phyloP scores from a whole-genome alignment of 2,888 invertebrate genomes.

The Bedellia somnulentella region DNA sequence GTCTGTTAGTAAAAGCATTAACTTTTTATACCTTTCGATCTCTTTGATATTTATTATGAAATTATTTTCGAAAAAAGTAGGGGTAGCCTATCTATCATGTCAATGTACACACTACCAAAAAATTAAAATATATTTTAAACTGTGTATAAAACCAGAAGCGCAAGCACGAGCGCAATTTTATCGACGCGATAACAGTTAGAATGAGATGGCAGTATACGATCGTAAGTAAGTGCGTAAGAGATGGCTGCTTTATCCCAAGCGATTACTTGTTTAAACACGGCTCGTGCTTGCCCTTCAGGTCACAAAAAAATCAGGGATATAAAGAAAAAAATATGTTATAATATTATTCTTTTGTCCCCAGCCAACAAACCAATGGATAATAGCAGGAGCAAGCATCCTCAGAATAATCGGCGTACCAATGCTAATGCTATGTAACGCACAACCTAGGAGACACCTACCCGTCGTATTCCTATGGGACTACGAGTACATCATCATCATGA shows the following conservation, averaged over 20 bases:
- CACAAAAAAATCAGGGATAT: neutral
- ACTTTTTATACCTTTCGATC: neutral
- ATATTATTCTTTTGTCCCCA: constrained; percentile 18
- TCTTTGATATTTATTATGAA: neutral
- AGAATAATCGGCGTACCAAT: constrained; percentile 79
- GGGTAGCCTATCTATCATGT: too few species aligned
- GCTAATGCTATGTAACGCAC: constrained; percentile 85
- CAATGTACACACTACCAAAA: too few species aligned
- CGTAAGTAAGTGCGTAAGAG: too few species aligned
- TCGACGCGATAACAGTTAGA: too few species aligned
- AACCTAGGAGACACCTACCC: constrained; percentile 74
- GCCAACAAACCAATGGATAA: constrained; percentile 69
- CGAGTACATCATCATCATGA: constrained; percentile 76
- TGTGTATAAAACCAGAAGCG: too few species aligned
- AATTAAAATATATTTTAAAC: too few species aligned
- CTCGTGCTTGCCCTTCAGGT: too few species aligned
- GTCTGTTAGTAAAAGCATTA: neutral
- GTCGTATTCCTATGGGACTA: constrained; percentile 79
- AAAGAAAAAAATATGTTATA: neutral
- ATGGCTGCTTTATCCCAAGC: too few species aligned
- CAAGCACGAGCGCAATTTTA: too few species aligned
- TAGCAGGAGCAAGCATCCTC: constrained; percentile 65
- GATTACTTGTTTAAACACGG: too few species aligned
- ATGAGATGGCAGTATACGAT: too few species aligned
- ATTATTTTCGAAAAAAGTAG: too few species aligned